These are phyloP conservation scores for Drosophila bipectinata DNA, from an alignment of 1,140 invertebrate genomes.

Conservation along the genomic window DNA sequence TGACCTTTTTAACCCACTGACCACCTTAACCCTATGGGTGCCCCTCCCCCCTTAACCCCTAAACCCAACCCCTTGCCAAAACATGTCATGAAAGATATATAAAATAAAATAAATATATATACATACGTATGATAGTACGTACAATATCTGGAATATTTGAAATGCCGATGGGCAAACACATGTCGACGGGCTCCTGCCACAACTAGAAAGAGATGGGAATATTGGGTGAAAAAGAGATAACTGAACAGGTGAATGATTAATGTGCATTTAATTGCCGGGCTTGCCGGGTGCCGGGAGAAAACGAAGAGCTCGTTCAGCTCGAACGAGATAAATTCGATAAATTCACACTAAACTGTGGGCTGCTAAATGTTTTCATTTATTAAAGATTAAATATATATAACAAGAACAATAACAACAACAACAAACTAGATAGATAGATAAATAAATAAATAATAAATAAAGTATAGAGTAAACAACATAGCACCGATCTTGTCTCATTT, in stretches of 20 bases:
- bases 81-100: slow-evolving; percentile 9
- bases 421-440: slow-evolving; percentile 57
- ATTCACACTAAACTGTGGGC: slow-evolving; percentile 39
- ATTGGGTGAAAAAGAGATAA: background rate
- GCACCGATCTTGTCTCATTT: slow-evolving; percentile 51
- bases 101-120: background rate
- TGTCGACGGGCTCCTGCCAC: slow-evolving; percentile 26
- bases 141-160: slow-evolving; percentile 10
- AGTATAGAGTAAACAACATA: slow-evolving; percentile 59
- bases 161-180: slow-evolving; percentile 46
- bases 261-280: slow-evolving; percentile 70
- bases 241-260: slow-evolving; percentile 57
- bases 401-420: slow-evolving; percentile 39
- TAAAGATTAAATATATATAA: slow-evolving; percentile 57
- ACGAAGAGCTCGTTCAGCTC: slow-evolving; percentile 12
- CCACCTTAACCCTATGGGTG: background rate
- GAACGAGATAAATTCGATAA: slow-evolving; percentile 42
- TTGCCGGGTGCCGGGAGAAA: background rate
- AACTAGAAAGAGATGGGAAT: background rate
- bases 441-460: slow-evolving; percentile 78
- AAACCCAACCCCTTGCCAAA: slow-evolving; percentile 1
- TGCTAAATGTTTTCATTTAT: slow-evolving; percentile 74
- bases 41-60: background rate
- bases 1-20: slow-evolving; percentile 28
- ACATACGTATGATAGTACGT: background rate